phyloP scores from a whole-genome alignment of 2,797 vertebrate species.

The Moxostoma hubbsi region DNA sequence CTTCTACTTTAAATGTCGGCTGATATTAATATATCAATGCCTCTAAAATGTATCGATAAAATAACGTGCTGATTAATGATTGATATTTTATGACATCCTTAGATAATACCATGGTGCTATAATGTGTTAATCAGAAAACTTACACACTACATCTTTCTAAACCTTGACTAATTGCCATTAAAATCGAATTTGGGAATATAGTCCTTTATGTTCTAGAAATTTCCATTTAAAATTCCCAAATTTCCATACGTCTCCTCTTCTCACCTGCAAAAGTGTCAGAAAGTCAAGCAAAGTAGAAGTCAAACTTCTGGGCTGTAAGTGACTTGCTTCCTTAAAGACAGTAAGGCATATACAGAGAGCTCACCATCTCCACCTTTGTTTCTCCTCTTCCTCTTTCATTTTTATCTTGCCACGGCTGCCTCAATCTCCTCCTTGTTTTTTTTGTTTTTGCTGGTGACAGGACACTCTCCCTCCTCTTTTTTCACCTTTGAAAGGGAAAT shows the following conservation, averaged over 20 bases:
- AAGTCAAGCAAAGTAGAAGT: neutral
- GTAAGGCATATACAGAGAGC: neutral
- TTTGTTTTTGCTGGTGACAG: constrained; percentile 65
- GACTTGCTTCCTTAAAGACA: neutral
- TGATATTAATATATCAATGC: too few relatives aligned
- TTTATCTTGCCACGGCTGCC: constrained; percentile 74
- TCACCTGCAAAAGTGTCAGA: constrained; percentile 67
- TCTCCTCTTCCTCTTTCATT: constrained; percentile 77
- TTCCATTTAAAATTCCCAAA: constrained; percentile 82
- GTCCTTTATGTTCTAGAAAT: constrained; percentile 77
- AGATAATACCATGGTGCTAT: too few relatives aligned
- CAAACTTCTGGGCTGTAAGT: neutral
- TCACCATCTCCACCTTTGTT: constrained; percentile 83
- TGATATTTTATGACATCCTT: too few relatives aligned
- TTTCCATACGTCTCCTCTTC: constrained; percentile 80
- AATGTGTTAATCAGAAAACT: too few relatives aligned
- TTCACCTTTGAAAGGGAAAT: constrained; percentile 62
- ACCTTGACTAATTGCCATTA: constrained; percentile 58
- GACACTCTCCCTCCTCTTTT: constrained; percentile 61
- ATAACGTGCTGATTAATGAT: too few relatives aligned
- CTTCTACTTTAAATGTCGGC: too few relatives aligned
- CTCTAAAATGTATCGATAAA: too few relatives aligned
- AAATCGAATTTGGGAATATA: constrained; percentile 79
- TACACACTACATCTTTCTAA: neutral
- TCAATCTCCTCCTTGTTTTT: constrained; percentile 73